Conservation (phyloP, 2,113 vertebrate genomes). For the Plecturocebus donacophilus region DNA sequence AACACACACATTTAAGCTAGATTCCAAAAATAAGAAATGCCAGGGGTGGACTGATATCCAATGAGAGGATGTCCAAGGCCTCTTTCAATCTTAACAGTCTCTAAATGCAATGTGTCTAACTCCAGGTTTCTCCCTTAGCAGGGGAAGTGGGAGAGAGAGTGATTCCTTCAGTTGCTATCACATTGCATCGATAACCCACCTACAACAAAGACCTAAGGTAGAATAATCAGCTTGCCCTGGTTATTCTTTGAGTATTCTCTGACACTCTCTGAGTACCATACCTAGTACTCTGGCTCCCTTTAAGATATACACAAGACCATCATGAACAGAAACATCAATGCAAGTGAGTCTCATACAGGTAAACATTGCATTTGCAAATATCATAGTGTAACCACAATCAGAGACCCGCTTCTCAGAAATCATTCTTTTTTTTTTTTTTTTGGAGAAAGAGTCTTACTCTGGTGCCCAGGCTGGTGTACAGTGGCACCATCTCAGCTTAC, state of each 20-base stretch:
- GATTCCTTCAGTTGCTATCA: background rate
- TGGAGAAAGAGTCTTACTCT: too few relatives aligned
- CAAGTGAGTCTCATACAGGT: background rate
- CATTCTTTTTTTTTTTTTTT: too few relatives aligned
- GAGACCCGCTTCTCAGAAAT: background rate
- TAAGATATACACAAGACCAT: background rate
- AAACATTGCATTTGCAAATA: background rate
- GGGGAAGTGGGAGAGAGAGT: background rate
- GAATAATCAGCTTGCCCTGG: background rate
- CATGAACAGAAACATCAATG: accelerated
- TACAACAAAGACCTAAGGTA: background rate
- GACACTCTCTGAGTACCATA: background rate
- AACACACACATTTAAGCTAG: background rate
- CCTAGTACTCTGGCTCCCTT: background rate
- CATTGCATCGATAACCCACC: accelerated
- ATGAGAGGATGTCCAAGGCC: background rate
- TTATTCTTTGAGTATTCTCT: too few relatives aligned
- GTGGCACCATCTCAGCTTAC: too few relatives aligned
- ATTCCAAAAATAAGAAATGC: slow-evolving; percentile 27
- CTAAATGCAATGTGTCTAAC: background rate
- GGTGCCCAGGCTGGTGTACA: too few relatives aligned
- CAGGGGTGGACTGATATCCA: background rate
- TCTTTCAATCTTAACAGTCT: background rate
- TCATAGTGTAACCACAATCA: background rate
- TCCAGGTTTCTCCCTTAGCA: slow-evolving; percentile 17